Base-by-base conservation (phyloP, 2,888 invertebrate genomes). In the Euplagia quadripunctaria region DNA sequence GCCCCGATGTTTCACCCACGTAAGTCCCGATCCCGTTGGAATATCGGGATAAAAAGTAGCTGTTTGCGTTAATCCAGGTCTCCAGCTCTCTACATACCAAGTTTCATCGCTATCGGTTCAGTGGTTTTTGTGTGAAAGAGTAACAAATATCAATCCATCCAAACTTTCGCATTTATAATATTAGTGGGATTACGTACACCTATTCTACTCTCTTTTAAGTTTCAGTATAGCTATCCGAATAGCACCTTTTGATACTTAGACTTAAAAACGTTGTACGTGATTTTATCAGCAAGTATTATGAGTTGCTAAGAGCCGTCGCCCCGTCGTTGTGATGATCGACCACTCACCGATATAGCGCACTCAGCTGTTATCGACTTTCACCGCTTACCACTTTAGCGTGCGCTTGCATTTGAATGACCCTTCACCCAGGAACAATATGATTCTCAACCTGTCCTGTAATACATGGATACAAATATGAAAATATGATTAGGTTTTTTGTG, bases 321-420 rank as follows among this genome's bases (percentile, higher is more conserved):
- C 90, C 93, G n/a, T n/a, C n/a, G n/a, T 93, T 88, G 87, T 88
- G 82, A 86, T 85, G 91, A 93, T 91, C 93, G 92, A 84, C 87
- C 92, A 90, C 92, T 93, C 88, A 72, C 77, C 88, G 86, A 86
- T 85, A 88, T 80, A 90, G 92, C 91, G 84, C 90, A 90, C 94
- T 94, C 93, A 88, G 91, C 94, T 86, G 90, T 88, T 93, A 92
- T 92, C 92, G 91, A 85, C 89, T 88, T 72, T 90, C 85, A 86
- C 83, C 90, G 86, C 82, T 85, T 85, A 85, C 86, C 79, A 76
- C 81, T 84, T 79, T 86, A 79, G 71, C 77, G 73, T 52, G 76
- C 72, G 71, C 70, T 67, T 85, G 84, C 82, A 82, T 74, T 76
- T 84, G 46, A 71, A 86, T 82, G 86, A 78, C 84, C 83, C 84